Base-by-base conservation (phyloP, 2,888 invertebrate species). In the Torymus texanus region DNA sequence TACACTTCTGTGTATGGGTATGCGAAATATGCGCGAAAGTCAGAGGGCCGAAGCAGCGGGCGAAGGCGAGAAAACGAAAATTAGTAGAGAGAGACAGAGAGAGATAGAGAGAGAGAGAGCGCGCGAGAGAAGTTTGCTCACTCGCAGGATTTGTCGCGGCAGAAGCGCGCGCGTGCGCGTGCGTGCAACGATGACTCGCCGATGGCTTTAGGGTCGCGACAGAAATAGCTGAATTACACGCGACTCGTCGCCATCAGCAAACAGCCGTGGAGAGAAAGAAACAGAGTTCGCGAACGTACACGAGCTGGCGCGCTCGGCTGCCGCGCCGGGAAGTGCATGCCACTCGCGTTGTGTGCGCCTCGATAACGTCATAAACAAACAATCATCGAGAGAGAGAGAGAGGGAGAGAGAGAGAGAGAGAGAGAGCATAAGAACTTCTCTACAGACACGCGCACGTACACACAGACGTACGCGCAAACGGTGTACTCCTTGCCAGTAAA, bases 211-310 rank as follows among this genome's bases (percentile, higher is more conserved):
- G 80, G 81, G 83, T 83, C 84, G 83, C 82, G 83, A 82, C 83
- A 84, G 80, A 84, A 85, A 85, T 85, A 85, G 84, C 84, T 81
- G 83, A 84, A 84, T 84, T 83, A 83, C 82, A 84, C 82, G 82
- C 82, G 83, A 81, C 83, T 79, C 83, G 79, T 78, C 75, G 78
- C 78, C 81, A 81, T 76, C 70, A 80, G 83, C 81, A 81, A 81
- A 65, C 29, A 81, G 78, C 81, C 79, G 81, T 78, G 79, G 29
- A 29, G 29, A 29, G 29, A 29, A 29, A 29, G 29, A 29, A 29
- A 29, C 29, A 73, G 80, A 56, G 72, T 71, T 81, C 80, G 72
- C 81, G 82, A 79, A 81, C 82, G 79, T 82, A 82, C 80, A 82
- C 59, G 71, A 72, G 51, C 62, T 51, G 71, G 74, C 75, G 55